Evolutionary conservation across 2,113 vertebrate genomes (phyloP).

Genomic region (Menidia beryllina): DNA sequence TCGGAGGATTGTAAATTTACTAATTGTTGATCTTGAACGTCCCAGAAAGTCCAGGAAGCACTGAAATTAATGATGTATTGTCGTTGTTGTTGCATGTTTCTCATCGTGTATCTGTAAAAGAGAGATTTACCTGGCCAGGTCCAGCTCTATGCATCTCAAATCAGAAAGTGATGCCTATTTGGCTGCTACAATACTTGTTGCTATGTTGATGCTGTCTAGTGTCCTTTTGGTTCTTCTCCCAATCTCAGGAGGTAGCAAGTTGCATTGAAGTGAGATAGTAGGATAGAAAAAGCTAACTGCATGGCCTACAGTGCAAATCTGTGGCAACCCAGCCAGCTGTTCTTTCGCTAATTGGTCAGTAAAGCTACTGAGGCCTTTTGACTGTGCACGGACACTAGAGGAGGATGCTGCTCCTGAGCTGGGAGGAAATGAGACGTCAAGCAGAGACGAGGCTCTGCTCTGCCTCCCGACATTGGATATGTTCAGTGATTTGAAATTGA

Average conservation of each 20-base stretch:
- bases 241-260: conserved; percentile 73
- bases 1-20: conserved; percentile 74
- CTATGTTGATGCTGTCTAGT: conserved; percentile 78
- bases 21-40: conserved; percentile 74
- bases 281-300: conserved; percentile 53
- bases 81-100: conserved; percentile 82
- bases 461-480: conserved; percentile 67
- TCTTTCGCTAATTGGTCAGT: conserved; percentile 50
- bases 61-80: conserved; percentile 79
- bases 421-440: conserved; percentile 64
- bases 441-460: conserved; percentile 60
- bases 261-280: conserved; percentile 60
- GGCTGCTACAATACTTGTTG: conserved; percentile 76
- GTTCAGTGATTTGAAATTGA: conserved; percentile 72
- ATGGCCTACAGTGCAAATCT: conserved; percentile 52
- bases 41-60: conserved; percentile 73
- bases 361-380: conserved; percentile 60
- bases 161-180: conserved; percentile 72
- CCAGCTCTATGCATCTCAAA: conserved; percentile 78
- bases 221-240: conserved; percentile 76
- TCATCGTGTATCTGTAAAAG: conserved; percentile 80
- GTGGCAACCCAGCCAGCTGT: conserved; percentile 45
- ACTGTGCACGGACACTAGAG: conserved; percentile 70
- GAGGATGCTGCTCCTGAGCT: conserved; percentile 73
- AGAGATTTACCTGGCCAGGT: conserved; percentile 75